Percentiles rank a stretch among this genome's conserved stretches.
phyloP scores from a whole-genome alignment of 2,888 invertebrate species.

The Disparrhopalites patrizii region DNA sequence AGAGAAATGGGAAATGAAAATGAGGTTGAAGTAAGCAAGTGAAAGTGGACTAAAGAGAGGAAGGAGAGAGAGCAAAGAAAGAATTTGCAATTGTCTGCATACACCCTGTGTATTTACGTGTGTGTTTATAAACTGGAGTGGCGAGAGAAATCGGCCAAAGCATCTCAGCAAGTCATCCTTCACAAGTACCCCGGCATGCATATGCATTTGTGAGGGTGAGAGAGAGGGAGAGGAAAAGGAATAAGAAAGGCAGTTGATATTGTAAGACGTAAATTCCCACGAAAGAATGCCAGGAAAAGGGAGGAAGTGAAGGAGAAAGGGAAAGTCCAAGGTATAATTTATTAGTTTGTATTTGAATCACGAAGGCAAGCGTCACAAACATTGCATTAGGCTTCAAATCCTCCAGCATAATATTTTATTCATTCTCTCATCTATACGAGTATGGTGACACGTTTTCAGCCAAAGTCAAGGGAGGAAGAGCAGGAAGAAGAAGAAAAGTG shows the following conservation, averaged over 20 bases:
- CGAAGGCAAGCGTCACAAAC: constrained; percentile 3
- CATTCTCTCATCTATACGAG: background rate
- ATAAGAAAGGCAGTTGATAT: too few species aligned
- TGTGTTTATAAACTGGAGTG: too few species aligned
- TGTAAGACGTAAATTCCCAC: background rate
- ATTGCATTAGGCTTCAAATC: background rate
- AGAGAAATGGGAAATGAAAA: background rate
- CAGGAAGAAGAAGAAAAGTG: background rate
- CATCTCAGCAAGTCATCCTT: too few species aligned
- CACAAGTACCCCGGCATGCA: too few species aligned
- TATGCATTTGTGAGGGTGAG: constrained; percentile 4
- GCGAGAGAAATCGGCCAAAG: too few species aligned
- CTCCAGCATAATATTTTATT: constrained; percentile 1
- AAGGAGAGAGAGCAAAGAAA: too few species aligned
- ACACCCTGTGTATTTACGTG: too few species aligned
- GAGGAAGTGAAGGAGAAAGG: background rate
- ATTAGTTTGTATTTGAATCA: constrained; percentile 22
- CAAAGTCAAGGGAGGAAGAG: background rate
- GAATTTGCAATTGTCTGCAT: too few species aligned
- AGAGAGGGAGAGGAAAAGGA: background rate
- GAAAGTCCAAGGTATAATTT: constrained; percentile 6
- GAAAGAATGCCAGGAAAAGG: background rate
- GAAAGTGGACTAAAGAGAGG: background rate
- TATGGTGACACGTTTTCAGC: too few species aligned
- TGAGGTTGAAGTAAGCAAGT: background rate